Conservation (phyloP, 1,140 invertebrate genomes). For the Heliconius congener region DNA sequence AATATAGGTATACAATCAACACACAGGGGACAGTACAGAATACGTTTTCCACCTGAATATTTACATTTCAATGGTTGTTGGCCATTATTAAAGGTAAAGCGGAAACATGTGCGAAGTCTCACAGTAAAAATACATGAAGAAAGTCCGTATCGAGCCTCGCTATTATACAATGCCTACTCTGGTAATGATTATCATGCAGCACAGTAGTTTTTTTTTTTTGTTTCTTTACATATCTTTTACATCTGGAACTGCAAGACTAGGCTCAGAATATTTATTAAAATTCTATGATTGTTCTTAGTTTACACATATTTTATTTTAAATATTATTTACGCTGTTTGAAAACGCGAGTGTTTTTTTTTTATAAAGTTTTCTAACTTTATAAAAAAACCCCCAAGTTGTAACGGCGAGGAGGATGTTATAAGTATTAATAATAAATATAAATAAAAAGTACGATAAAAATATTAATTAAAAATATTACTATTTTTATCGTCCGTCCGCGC, state of each 20-base stretch:
- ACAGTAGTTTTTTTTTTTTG: neutral
- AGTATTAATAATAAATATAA: too few species aligned
- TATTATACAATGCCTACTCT: slow-evolving; percentile 16
- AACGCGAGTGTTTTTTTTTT: too few species aligned
- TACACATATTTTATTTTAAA: too few species aligned
- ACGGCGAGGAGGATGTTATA: too few species aligned
- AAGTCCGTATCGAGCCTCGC: slow-evolving; percentile 17
- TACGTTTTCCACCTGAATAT: neutral
- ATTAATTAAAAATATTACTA: too few species aligned
- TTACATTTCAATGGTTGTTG: slow-evolving; percentile 13
- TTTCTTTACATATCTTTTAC: neutral
- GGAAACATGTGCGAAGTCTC: slow-evolving; percentile 14
- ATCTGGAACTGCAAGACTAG: too few species aligned
- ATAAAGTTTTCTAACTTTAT: too few species aligned
- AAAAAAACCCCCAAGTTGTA: too few species aligned
- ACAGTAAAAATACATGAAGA: slow-evolving; percentile 25
- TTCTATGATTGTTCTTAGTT: too few species aligned
- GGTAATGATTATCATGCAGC: slow-evolving; percentile 15
- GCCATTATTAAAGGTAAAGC: slow-evolving; percentile 12
- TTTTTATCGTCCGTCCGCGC: too few species aligned
- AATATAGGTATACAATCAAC: neutral
- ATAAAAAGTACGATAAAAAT: too few species aligned
- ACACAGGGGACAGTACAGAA: neutral
- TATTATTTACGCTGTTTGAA: too few species aligned
- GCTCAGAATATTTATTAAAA: neutral